phyloP scores from a whole-genome alignment of 2,888 invertebrate species.

The Scelioninae gen. 1 region DNA sequence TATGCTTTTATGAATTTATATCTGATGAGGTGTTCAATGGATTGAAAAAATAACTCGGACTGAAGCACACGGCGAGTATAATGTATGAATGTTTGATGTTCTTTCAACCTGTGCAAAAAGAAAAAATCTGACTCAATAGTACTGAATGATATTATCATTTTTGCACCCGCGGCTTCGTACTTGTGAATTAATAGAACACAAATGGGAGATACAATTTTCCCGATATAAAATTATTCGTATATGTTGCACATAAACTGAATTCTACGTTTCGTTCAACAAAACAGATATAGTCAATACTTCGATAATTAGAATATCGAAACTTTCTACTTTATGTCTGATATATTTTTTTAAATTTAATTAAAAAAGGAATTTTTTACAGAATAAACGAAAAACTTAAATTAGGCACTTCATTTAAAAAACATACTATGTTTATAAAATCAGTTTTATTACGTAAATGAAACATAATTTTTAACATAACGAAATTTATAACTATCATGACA shows the following conservation, averaged over 20 bases:
- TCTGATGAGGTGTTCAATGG: slow-evolving; percentile 30
- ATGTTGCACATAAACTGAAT: not conserved
- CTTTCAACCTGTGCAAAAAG: slow-evolving; percentile 5
- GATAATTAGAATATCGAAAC: too few relatives aligned
- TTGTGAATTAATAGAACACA: slow-evolving; percentile 5
- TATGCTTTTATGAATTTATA: slow-evolving; percentile 21
- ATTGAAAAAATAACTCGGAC: slow-evolving; percentile 16
- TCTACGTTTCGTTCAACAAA: not conserved
- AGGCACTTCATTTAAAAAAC: not conserved
- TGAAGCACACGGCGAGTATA: not conserved
- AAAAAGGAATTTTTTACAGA: too few relatives aligned
- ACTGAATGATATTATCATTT: slow-evolving; percentile 7
- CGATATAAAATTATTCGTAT: slow-evolving; percentile 3
- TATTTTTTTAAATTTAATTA: too few relatives aligned
- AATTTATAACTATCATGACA: slow-evolving; percentile 1
- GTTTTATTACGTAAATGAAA: not conserved
- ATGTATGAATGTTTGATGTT: slow-evolving; percentile 22
- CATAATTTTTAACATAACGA: not conserved
- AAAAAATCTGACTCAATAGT: slow-evolving; percentile 11
- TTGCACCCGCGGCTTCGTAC: not conserved
- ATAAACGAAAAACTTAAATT: too few relatives aligned
- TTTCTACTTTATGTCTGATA: too few relatives aligned
- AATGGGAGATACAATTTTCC: not conserved
- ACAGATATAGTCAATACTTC: not conserved
- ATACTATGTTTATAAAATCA: not conserved